Evolutionary conservation across 2,113 vertebrate species (phyloP), one percentile per base, ranked within the genome.

Genomic region (Poeciliopsis occidentalis): DNA sequence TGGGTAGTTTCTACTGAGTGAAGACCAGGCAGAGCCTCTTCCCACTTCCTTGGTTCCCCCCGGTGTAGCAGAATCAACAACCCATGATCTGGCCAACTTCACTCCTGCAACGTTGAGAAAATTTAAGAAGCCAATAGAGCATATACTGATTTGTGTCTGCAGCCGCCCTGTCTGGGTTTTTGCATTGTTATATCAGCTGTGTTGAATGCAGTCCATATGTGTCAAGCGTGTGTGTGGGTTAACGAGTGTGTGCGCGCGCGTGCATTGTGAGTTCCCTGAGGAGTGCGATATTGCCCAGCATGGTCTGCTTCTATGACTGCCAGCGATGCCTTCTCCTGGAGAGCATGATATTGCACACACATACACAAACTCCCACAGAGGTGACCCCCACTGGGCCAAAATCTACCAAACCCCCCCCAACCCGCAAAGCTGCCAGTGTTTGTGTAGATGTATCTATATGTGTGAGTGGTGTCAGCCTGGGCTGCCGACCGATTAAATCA

Each of bases 241-340:
- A 47, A 67, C 66, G 60, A 81, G 57, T 71, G 60, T 81, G 62
- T 54, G 26, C 65, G 73, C 62, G 30, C 66, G 88, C 85, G 78
- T 87, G 85, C 78, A 39, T 84, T 81, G 39, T 34, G n/a, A 89
- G 85, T 90, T 90, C 91, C 91, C 90, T 82, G 64, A 76, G 85
- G 91, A 92, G 92, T 90, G 89, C 86, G 87, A 93, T 91, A 93
- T 93, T 92, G 91, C 90, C 91, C 90, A 92, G 92, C 87, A 29
- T 89, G 92, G 69, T 79, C 67, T 89, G 80, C 89, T 92, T 92
- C 91, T 87, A 90, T 92, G 89, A 92, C 91, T 90, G 90, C 92
- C 90, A 92, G 91, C 88, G 74, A 92, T 82, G 87, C 91, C 51
- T 89, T 90, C 89, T 89, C 92, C 89, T 84, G 83, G 90, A 91